Evolutionary conservation across 2,113 vertebrate species (phyloP), one percentile per base, ranked within the genome.

Genomic region (Elaphurus davidianus): DNA sequence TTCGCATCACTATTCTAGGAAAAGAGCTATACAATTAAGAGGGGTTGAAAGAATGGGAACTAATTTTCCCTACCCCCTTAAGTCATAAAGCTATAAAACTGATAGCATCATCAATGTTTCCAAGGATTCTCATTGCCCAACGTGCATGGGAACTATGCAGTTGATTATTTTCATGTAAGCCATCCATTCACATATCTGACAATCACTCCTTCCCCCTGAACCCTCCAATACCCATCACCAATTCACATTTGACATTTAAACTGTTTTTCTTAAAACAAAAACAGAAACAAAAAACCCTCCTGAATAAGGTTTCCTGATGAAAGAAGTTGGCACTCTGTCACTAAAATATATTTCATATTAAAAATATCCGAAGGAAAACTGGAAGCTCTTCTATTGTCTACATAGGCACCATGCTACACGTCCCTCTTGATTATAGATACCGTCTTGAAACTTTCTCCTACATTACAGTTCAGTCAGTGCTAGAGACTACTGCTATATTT

Each of bases 401-500:
- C 78, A 90, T 93, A 99, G 98, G 99, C 98, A 98, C 98, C 97
- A 83, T 7, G 96, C 98, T 97, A 95, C 94, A 93, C 87, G 55
- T 62, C 88, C 67, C 87, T 97, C 30, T 13, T 36, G 54, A 96
- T 97, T 92, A 43, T 0, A 87, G 91, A 93, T 96, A 94, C 60
- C 98, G 93, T 95, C 97, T 97, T 40, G 74, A 97, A 98, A 98
- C 97, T 74, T 97, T 98, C 98, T 98, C 96, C 98, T 96, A 95
- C 1, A 85, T 98, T 98, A 98, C 97, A 98, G 98, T 98, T 99
- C 99, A 99, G 99, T 99, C 99, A 99, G 99, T 99, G 99, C 99
- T 98, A 98, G 98, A 99, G 98, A 99, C 98, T 98, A 98, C 98
- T 98, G 97, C 98, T 99, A 98, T 98, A 98, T 99, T 99, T 99